Conservation (phyloP, 2,888 invertebrate genomes). For the Corbicula japonica region DNA sequence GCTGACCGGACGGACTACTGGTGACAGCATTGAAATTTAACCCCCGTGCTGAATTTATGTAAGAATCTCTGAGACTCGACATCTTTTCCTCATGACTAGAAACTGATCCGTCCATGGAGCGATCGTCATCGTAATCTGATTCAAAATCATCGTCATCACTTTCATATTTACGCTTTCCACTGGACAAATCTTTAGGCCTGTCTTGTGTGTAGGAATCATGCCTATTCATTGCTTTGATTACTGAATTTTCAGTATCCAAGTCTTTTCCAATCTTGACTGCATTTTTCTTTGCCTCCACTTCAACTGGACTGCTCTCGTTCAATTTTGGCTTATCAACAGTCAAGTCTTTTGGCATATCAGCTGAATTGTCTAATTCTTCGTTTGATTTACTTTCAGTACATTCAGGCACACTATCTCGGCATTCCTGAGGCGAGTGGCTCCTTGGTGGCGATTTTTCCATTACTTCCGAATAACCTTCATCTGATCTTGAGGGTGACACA, state of each 20-base stretch:
- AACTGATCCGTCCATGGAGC: constrained; percentile 63
- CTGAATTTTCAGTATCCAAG: too few relatives aligned
- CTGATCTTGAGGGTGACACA: constrained; percentile 31
- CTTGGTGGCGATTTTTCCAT: constrained; percentile 34
- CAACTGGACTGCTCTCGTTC: neutral
- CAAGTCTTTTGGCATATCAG: constrained; percentile 46
- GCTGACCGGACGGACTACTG: constrained; percentile 66
- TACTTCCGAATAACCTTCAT: constrained; percentile 44
- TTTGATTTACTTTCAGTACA: constrained; percentile 3
- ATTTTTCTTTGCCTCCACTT: constrained; percentile 1
- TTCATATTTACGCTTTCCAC: constrained; percentile 59
- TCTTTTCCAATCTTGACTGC: constrained; percentile 27
- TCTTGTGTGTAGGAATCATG: constrained; percentile 38
- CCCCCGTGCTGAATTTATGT: constrained; percentile 63
- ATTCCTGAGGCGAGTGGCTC: constrained; percentile 31
- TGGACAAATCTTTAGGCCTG: constrained; percentile 43
- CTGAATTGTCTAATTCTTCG: constrained; percentile 8
- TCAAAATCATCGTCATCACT: constrained; percentile 69
- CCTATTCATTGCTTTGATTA: constrained; percentile 27
- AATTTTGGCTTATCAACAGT: constrained; percentile 38
- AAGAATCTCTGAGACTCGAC: constrained; percentile 63
- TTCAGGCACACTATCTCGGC: constrained; percentile 19
- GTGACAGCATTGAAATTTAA: constrained; percentile 63
- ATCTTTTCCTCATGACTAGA: constrained; percentile 75
- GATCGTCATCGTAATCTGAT: constrained; percentile 72